Conservation (phyloP, 2,888 invertebrate genomes). For the Ypsolopha sequella region DNA sequence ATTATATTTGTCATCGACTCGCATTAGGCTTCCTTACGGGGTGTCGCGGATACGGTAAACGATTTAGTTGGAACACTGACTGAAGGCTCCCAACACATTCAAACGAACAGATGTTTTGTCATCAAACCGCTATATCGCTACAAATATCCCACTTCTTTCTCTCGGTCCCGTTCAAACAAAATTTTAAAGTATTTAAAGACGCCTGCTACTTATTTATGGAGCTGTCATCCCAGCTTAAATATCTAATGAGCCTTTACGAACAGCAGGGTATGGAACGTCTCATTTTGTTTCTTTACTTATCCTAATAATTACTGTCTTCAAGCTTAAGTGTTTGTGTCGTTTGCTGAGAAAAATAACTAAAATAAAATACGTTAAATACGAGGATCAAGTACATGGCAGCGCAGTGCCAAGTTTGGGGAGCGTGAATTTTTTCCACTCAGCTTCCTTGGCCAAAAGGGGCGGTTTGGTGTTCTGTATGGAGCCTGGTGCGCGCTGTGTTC, state of each 20-base stretch:
- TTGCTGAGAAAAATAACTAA: no score
- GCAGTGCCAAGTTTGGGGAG: no score
- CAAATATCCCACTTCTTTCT: constrained; percentile 35
- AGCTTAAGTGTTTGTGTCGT: no score
- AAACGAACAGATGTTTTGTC: constrained; percentile 53
- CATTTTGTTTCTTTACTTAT: constrained; percentile 49
- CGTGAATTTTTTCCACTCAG: no score
- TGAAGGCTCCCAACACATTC: constrained; percentile 30
- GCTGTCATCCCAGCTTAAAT: constrained; percentile 61
- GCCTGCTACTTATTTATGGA: constrained; percentile 41
- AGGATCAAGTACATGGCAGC: no score
- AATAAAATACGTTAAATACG: no score
- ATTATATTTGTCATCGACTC: constrained; percentile 66
- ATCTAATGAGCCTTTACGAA: constrained; percentile 66
- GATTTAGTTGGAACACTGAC: constrained; percentile 39
- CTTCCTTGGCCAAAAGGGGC: no score
- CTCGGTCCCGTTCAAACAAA: constrained; percentile 35
- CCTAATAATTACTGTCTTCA: constrained; percentile 44
- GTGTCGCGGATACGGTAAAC: constrained; percentile 50
- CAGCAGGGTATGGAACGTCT: constrained; percentile 53
- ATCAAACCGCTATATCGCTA: constrained; percentile 29
- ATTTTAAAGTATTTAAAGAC: constrained; percentile 23
- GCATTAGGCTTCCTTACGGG: constrained; percentile 57
- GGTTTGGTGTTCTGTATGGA: no score
- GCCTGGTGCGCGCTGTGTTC: no score